phyloP scores from a whole-genome alignment of 2,888 invertebrate species.

The Troides oblongomaculatus region DNA sequence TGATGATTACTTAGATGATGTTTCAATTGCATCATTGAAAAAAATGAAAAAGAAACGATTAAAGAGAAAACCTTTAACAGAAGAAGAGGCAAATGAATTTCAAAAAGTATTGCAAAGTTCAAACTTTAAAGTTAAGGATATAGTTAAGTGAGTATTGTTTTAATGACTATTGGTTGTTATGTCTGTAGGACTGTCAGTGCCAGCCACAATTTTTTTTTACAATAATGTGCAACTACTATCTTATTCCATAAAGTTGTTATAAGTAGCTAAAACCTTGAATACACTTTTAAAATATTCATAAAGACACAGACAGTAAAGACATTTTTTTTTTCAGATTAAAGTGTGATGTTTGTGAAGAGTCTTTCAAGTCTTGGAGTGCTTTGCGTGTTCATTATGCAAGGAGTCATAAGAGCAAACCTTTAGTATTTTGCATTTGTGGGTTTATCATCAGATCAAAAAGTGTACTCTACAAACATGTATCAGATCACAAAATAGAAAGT shows the following conservation, averaged over 20 bases:
- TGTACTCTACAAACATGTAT: slow-evolving; percentile 67
- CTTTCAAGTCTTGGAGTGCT: slow-evolving; percentile 57
- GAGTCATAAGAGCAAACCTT: slow-evolving; percentile 57
- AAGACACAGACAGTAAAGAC: background rate
- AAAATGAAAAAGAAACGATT: slow-evolving; percentile 51
- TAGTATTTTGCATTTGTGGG: slow-evolving; percentile 64
- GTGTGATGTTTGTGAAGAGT: slow-evolving; percentile 58
- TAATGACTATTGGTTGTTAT: background rate
- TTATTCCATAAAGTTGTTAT: too few relatives aligned
- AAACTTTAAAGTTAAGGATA: slow-evolving; percentile 64
- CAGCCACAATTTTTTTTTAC: too few relatives aligned
- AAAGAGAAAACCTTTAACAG: slow-evolving; percentile 46
- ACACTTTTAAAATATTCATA: background rate
- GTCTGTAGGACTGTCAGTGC: too few relatives aligned
- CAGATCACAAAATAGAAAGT: slow-evolving; percentile 61
- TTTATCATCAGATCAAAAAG: slow-evolving; percentile 63
- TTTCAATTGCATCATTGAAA: slow-evolving; percentile 61
- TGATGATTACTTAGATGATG: slow-evolving; percentile 54
- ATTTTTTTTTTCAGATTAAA: slow-evolving; percentile 50
- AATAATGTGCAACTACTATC: too few relatives aligned
- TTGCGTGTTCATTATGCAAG: slow-evolving; percentile 55
- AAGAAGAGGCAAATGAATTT: slow-evolving; percentile 52
- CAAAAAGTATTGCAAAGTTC: slow-evolving; percentile 52
- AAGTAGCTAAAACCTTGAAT: too few relatives aligned
- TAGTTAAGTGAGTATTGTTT: slow-evolving; percentile 44